phyloP scores from a whole-genome alignment of 1,140 invertebrate genomes.

The Homalodisca vitripennis region DNA sequence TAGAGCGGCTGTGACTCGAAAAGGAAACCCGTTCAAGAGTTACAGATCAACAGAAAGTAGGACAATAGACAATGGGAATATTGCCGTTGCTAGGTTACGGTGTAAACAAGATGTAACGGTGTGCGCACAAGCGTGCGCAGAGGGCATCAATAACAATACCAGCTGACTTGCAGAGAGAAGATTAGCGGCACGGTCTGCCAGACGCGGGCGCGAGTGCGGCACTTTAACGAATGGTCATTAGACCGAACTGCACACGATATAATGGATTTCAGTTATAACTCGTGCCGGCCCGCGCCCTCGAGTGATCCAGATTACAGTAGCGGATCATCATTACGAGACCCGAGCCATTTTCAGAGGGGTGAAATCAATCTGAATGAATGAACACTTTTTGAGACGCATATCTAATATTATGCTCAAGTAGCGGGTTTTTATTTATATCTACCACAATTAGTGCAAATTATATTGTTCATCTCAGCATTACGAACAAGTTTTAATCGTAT shows the following conservation, averaged over 20 bases:
- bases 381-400: too few relatives aligned
- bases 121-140: not conserved
- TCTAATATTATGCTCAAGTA: not conserved
- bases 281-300: not conserved
- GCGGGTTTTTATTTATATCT: not conserved
- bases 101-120: constrained; percentile 17
- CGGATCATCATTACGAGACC: too few relatives aligned
- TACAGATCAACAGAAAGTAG: not conserved
- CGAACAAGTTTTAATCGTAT: too few relatives aligned
- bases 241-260: not conserved
- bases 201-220: too few relatives aligned
- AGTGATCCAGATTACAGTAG: not conserved
- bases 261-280: constrained; percentile 15
- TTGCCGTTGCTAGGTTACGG: too few relatives aligned
- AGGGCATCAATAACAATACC: not conserved
- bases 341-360: not conserved
- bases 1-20: not conserved
- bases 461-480: too few relatives aligned
- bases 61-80: constrained; percentile 8
- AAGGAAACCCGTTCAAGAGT: not conserved
- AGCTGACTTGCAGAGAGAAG: not conserved
- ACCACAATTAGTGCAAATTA: not conserved
- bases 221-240: too few relatives aligned
- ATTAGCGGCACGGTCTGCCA: not conserved
- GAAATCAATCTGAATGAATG: not conserved